phyloP scores from a whole-genome alignment of 2,797 vertebrate genomes.

The Bradypodion ventrale region DNA sequence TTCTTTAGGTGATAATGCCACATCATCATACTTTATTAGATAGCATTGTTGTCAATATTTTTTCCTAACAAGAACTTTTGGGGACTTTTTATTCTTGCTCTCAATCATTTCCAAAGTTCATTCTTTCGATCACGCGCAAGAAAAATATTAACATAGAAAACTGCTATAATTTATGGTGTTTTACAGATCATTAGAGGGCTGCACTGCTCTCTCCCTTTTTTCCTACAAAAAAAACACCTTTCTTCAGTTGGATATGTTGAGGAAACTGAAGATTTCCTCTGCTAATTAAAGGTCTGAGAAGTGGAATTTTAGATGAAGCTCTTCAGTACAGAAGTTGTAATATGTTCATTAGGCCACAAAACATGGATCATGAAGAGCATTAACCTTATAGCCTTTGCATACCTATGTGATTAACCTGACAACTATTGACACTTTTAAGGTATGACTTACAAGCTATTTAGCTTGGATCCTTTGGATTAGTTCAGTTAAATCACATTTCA shows the following conservation, averaged over 20 bases:
- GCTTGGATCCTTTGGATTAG: neutral
- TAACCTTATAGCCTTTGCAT: neutral
- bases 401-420: neutral
- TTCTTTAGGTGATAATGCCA: neutral
- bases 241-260: neutral
- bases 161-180: neutral
- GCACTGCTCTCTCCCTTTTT: too few relatives aligned
- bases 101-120: neutral
- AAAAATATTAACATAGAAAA: neutral
- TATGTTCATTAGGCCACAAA: neutral
- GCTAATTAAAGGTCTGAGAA: neutral
- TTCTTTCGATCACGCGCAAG: neutral
- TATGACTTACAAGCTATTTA: conserved; percentile 1
- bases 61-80: neutral
- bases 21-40: neutral
- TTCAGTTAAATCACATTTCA: neutral
- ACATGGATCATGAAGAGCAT: neutral
- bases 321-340: neutral
- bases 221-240: too few relatives aligned
- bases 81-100: neutral
- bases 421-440: neutral
- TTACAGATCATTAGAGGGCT: neutral
- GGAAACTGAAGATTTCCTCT: neutral
- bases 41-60: neutral
- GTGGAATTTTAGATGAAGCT: neutral